Conservation (phyloP, 2,797 vertebrate species). For the Karalla daura region DNA sequence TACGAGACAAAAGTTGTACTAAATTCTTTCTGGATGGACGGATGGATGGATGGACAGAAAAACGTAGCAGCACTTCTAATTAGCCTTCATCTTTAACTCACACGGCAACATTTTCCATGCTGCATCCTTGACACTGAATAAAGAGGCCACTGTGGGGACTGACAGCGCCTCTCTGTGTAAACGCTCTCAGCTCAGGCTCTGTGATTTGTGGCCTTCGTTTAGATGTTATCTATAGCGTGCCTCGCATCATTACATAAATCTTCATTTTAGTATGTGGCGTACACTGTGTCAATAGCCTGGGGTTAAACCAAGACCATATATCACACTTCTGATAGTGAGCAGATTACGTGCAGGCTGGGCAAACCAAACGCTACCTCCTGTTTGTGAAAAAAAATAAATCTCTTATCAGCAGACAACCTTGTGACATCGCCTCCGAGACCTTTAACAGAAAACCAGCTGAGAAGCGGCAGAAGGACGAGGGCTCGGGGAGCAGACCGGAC, state of each 20-base stretch:
- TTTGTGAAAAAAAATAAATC: conserved; percentile 15
- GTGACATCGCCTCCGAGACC: conserved; percentile 8
- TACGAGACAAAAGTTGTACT: no score
- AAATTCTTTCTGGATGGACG: no score
- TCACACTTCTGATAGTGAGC: conserved; percentile 25
- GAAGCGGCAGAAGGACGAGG: conserved; percentile 5
- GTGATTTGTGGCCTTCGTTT: not conserved
- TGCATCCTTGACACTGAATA: conserved; percentile 3
- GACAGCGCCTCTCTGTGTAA: conserved; percentile 1
- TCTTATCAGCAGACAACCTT: conserved; percentile 42
- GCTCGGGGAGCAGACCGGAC: conserved; percentile 6
- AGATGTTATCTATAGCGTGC: conserved; percentile 10
- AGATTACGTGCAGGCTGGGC: not conserved
- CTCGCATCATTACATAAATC: conserved; percentile 35
- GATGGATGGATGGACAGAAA: no score
- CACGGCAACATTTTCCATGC: not conserved
- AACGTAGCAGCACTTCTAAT: no score
- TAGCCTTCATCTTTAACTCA: not conserved
- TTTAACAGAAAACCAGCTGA: conserved; percentile 2
- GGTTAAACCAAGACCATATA: conserved; percentile 40
- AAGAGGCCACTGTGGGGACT: conserved; percentile 9
- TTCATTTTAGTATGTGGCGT: conserved; percentile 20
- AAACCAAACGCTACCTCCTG: not conserved
- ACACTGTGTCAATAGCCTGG: conserved; percentile 33
- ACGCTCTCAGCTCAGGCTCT: conserved; percentile 15